Conservation (phyloP, 2,113 vertebrate species). For the Aphyosemion australe region DNA sequence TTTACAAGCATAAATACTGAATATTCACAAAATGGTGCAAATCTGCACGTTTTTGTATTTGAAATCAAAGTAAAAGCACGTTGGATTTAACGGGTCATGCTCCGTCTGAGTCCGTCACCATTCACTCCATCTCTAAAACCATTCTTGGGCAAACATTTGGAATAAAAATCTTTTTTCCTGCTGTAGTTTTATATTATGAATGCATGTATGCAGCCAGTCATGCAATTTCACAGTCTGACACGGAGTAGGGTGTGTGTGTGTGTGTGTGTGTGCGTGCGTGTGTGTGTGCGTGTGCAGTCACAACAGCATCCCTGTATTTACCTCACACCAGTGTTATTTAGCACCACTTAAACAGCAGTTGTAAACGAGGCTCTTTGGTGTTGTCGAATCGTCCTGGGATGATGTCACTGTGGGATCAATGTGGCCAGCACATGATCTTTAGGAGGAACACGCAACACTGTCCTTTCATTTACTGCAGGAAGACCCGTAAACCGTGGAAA, state of each 20-base stretch:
- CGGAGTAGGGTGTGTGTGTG: slow-evolving; percentile 23
- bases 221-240: slow-evolving; percentile 13
- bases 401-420: slow-evolving; percentile 70
- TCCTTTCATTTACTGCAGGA: slow-evolving; percentile 54
- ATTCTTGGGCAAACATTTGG: no score
- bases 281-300: slow-evolving; percentile 41
- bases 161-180: no score
- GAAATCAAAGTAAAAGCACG: no score
- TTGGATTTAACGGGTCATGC: no score
- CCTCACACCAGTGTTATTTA: slow-evolving; percentile 58
- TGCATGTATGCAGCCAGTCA: no score
- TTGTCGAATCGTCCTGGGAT: slow-evolving; percentile 46
- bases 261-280: slow-evolving; percentile 33
- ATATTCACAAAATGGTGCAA: no score
- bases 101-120: no score
- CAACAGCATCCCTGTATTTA: slow-evolving; percentile 64
- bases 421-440: slow-evolving; percentile 74
- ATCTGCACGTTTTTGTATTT: no score
- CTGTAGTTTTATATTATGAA: no score
- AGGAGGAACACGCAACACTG: slow-evolving; percentile 58
- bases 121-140: no score
- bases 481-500: slow-evolving; percentile 50
- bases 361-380: slow-evolving; percentile 59
- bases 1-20: no score
- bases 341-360: slow-evolving; percentile 63